Conservation (phyloP, 2,888 invertebrate species). For the Pseudoips prasinana region DNA sequence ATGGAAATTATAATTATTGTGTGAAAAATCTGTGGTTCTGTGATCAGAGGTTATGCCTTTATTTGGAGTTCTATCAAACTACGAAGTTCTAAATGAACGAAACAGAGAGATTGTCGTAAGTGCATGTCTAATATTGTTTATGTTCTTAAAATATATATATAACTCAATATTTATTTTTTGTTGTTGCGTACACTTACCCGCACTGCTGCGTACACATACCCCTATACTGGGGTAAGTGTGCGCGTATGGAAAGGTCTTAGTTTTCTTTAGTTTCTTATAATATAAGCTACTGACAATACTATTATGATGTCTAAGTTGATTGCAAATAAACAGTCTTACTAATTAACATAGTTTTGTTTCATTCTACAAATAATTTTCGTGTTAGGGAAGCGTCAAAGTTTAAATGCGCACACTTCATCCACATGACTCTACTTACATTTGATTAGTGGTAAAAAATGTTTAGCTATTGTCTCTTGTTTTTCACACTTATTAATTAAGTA, state of each 20-base stretch:
- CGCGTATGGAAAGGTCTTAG: conserved; percentile 10
- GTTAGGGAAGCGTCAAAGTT: conserved; percentile 5
- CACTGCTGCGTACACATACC: conserved; percentile 7
- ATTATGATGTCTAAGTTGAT: conserved; percentile 12
- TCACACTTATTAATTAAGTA: too few relatives aligned
- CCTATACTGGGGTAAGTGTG: conserved; percentile 10
- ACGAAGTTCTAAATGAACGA: too few relatives aligned
- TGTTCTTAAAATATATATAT: too few relatives aligned
- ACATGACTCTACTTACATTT: conserved; percentile 7
- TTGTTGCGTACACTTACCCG: conserved; percentile 17
- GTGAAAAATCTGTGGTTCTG: too few relatives aligned
- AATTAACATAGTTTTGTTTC: conserved; percentile 15
- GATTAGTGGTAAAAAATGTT: too few relatives aligned
- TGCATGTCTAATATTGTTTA: too few relatives aligned
- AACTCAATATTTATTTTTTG: too few relatives aligned
- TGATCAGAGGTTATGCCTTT: too few relatives aligned
- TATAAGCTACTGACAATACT: conserved; percentile 11
- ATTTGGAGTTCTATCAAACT: too few relatives aligned
- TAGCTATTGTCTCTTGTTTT: too few relatives aligned
- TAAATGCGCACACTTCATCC: conserved; percentile 14
- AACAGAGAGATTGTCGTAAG: too few relatives aligned
- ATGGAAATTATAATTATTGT: too few relatives aligned
- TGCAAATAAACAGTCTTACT: conserved; percentile 13
- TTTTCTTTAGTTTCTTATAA: conserved; percentile 11
- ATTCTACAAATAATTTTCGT: conserved; percentile 6